These are phyloP conservation scores for Rhamphomyia laevipes DNA, from an alignment of 2,888 invertebrate genomes.

Conservation along the genomic window DNA sequence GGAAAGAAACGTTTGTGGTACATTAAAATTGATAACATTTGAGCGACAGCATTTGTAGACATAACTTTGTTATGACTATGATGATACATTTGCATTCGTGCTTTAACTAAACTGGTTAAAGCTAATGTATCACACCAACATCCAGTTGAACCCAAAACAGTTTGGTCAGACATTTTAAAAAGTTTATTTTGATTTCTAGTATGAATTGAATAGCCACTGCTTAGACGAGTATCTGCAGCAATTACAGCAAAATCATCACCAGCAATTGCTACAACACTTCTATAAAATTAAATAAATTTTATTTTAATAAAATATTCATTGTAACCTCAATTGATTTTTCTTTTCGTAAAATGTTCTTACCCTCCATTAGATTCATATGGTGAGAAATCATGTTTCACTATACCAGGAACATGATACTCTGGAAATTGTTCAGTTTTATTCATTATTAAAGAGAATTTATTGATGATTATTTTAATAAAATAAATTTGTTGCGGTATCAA, in stretches of 20 bases:
- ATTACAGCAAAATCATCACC: slow-evolving; percentile 92
- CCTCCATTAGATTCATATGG: slow-evolving; percentile 72
- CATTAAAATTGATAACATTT: slow-evolving; percentile 90
- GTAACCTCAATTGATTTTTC: background rate
- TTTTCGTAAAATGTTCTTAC: slow-evolving; percentile 37
- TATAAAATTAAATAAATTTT: slow-evolving; percentile 33
- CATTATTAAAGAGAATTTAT: background rate
- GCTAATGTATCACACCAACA: slow-evolving; percentile 97
- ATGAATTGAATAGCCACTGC: slow-evolving; percentile 81
- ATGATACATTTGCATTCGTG: slow-evolving; percentile 88
- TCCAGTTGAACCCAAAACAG: slow-evolving; percentile 87
- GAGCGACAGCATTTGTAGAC: slow-evolving; percentile 85
- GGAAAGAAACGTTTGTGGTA: slow-evolving; percentile 98
- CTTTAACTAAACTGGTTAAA: slow-evolving; percentile 68
- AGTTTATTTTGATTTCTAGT: slow-evolving; percentile 81
- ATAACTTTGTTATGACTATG: slow-evolving; percentile 90
- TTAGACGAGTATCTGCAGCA: slow-evolving; percentile 89
- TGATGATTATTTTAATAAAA: too few relatives aligned
- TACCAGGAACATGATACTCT: slow-evolving; percentile 36
- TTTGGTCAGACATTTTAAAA: slow-evolving; percentile 66
- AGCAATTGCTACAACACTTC: slow-evolving; percentile 89
- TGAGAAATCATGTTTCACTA: slow-evolving; percentile 42
- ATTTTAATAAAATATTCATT: background rate
- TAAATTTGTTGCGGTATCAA: background rate
- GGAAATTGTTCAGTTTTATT: slow-evolving; percentile 26